These are phyloP conservation scores for Panzeria rudis DNA, from an alignment of 2,888 invertebrate genomes.

Conservation along the genomic window DNA sequence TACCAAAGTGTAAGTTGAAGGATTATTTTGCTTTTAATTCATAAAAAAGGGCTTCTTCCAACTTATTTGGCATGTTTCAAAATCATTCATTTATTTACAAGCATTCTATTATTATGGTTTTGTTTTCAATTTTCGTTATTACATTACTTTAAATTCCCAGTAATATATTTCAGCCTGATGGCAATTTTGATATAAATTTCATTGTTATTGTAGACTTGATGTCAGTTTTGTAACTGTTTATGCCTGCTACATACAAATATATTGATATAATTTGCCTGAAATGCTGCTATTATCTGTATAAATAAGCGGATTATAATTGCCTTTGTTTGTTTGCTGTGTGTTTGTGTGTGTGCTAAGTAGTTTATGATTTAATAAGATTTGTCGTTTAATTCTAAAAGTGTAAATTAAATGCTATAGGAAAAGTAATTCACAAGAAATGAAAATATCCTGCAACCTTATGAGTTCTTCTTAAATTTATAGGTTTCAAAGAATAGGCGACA, in stretches of 20 bases:
- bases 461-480: no score
- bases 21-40: background rate
- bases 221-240: background rate
- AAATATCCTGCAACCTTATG: no score
- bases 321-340: background rate
- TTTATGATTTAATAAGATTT: background rate
- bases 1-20: background rate
- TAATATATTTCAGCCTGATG: background rate
- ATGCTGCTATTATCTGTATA: conserved; percentile 15
- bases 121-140: background rate
- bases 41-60: background rate
- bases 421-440: no score
- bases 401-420: background rate
- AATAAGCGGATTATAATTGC: conserved; percentile 9
- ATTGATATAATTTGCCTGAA: conserved; percentile 6
- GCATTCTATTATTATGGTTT: background rate
- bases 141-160: background rate
- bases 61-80: background rate
- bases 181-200: background rate
- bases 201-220: background rate
- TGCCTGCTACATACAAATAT: background rate
- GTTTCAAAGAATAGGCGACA: no score
- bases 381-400: background rate
- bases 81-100: background rate
- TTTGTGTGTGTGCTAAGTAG: background rate